Conservation (phyloP, 1,140 invertebrate species). For the Pectinophora gossypiella region DNA sequence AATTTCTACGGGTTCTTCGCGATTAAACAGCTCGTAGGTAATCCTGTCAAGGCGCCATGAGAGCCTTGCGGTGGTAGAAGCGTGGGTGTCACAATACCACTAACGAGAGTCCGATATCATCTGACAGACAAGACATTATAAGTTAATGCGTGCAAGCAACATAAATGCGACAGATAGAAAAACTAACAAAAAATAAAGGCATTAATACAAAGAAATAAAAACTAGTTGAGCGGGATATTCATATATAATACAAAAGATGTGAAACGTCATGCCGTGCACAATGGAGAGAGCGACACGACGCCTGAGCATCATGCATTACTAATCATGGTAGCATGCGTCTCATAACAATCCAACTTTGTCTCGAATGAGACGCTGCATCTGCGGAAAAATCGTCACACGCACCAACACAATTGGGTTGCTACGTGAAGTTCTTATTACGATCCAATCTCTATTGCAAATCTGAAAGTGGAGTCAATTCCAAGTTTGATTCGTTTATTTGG, state of each 20-base stretch:
- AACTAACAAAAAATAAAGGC: slow-evolving; percentile 31
- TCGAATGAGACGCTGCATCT: background rate
- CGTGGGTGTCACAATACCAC: slow-evolving; percentile 55
- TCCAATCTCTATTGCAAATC: background rate
- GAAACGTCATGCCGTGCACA: slow-evolving; percentile 55
- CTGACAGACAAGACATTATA: slow-evolving; percentile 38
- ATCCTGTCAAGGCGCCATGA: slow-evolving; percentile 48
- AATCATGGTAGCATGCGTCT: slow-evolving; percentile 37
- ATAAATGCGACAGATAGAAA: slow-evolving; percentile 30
- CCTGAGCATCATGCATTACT: slow-evolving; percentile 55
- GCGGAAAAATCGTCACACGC: too few species aligned
- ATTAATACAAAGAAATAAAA: slow-evolving; percentile 38
- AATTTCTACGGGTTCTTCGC: slow-evolving; percentile 8
- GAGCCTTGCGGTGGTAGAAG: slow-evolving; percentile 15
- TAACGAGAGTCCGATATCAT: slow-evolving; percentile 51
- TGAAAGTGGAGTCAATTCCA: background rate
- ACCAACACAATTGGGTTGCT: too few species aligned
- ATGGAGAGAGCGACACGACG: slow-evolving; percentile 54
- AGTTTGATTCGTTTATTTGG: too few species aligned
- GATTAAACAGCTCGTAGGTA: slow-evolving; percentile 37
- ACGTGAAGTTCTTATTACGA: too few species aligned
- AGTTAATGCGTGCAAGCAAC: slow-evolving; percentile 32
- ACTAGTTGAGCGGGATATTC: slow-evolving; percentile 25
- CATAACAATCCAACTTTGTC: slow-evolving; percentile 15
- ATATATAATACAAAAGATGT: slow-evolving; percentile 45